Base-by-base conservation (phyloP, 2,113 vertebrate genomes). In the Salvelinus fontinalis region DNA sequence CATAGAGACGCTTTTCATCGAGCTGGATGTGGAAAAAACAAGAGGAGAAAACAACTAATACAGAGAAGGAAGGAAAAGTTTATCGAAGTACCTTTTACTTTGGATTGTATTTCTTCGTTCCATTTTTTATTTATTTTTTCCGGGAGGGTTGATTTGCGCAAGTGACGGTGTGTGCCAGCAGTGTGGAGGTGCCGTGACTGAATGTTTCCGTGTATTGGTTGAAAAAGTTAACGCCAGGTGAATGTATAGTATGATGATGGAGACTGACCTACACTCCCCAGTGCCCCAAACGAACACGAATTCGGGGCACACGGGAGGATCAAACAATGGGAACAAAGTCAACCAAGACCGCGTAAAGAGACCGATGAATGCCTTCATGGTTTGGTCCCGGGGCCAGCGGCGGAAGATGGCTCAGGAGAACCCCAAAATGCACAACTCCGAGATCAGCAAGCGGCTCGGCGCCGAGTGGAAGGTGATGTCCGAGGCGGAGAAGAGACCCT, bases 201-300 rank as follows among this genome's bases (percentile, higher is more conserved):
- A 88, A 93, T 94, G 93, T 88, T 83, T 86, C 74, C 85, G 77
- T 76, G 90, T 83, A 86, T 92, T 89, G 90, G 92, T 90, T 90
- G 86, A 88, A 92, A 18, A 91, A 85, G 89, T 88, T 85, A 89
- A 88, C 92, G 89, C 94, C 85, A 88, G 80, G 84, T 89, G 95
- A 95, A 99, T 99, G 97, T 99, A 98, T 95, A 96, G 97, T 94
- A 96, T 98, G 95, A 98, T 98, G 97, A 98, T 99, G 97, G 97
- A 99, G 71, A 96, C 97, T 93, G 97, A 98, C 94, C 91, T 98
- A 84, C 97, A 97, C 89, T 96, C 96, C 92, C 96, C 97, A 76
- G 92, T 94, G 75, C 94, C 95, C 86, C 97, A 94, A 89, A 95
- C 94, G 81, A 95, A 96, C 90, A 93, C 95, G 86, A 96, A 94